Conservation (phyloP, 1,140 invertebrate species). For the Pseudomyrmex flavicornis region DNA sequence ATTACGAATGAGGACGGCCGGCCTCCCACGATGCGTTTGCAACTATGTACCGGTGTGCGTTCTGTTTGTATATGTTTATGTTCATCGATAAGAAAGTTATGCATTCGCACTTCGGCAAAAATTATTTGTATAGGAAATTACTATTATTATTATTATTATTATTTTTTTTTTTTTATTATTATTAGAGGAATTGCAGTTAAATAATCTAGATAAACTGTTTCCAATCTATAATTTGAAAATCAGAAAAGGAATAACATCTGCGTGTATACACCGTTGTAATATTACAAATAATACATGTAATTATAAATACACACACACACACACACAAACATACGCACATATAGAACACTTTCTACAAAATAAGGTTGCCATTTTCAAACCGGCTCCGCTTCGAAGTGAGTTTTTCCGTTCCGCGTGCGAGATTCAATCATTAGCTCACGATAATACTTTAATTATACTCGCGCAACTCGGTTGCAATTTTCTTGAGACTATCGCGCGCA, state of each 20-base stretch:
- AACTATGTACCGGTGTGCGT: not conserved
- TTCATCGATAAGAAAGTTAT: not conserved
- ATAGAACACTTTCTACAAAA: constrained; percentile 2
- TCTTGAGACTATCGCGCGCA: not conserved
- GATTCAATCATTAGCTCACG: constrained; percentile 18
- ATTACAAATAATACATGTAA: too few species aligned
- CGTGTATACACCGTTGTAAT: too few species aligned
- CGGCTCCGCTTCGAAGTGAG: not conserved
- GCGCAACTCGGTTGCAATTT: constrained; percentile 20
- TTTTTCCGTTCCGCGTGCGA: constrained; percentile 9
- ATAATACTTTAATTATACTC: constrained; percentile 38
- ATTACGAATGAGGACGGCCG: constrained; percentile 5
- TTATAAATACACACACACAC: too few species aligned
- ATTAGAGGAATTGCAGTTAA: too few species aligned
- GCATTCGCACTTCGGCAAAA: not conserved
- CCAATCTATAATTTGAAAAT: too few species aligned
- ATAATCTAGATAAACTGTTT: too few species aligned
- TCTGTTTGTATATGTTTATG: too few species aligned
- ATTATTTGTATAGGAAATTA: not conserved
- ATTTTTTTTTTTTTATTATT: too few species aligned
- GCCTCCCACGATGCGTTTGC: constrained; percentile 21
- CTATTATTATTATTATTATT: not conserved
- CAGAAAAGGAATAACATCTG: too few species aligned
- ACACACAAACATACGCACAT: too few species aligned
- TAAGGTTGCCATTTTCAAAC: constrained; percentile 13